Percentiles rank a stretch among this genome's conserved stretches.
Evolutionary conservation across 2,888 invertebrate species (phyloP).

Genomic region (Hypolimnas misippus): DNA sequence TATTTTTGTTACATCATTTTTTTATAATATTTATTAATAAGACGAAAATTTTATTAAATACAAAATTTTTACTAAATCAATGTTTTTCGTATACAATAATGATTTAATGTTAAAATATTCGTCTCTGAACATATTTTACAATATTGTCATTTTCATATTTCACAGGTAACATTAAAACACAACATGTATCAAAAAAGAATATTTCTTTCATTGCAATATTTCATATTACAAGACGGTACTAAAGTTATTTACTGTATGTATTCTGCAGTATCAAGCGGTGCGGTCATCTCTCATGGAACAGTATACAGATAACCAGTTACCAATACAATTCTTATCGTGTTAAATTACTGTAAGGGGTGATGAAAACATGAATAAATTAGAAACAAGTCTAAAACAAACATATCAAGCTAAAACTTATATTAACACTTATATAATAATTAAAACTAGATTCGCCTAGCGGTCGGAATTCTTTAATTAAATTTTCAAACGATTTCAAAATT

Average conservation of each 20-base stretch:
- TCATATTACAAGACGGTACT: conserved; percentile 6
- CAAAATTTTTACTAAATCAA: too few species aligned
- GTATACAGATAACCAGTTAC: conserved; percentile 17
- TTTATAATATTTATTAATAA: neutral
- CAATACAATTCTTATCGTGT: conserved; percentile 12
- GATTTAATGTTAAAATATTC: neutral
- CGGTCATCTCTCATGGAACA: conserved; percentile 21
- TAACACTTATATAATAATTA: too few species aligned
- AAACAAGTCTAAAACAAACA: neutral
- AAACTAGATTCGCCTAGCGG: too few species aligned
- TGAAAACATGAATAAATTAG: neutral
- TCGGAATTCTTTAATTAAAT: too few species aligned
- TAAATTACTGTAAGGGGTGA: neutral
- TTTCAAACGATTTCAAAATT: too few species aligned
- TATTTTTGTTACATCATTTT: neutral
- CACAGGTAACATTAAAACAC: conserved; percentile 6
- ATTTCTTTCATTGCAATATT: conserved; percentile 10
- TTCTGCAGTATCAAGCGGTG: conserved; percentile 21
- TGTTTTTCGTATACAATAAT: too few species aligned
- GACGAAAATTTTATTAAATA: too few species aligned
- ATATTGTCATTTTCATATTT: conserved; percentile 9
- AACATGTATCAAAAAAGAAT: neutral
- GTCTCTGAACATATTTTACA: neutral
- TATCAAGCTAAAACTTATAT: neutral
- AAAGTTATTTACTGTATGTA: conserved; percentile 7